Evolutionary conservation across 2,888 invertebrate species (phyloP).

Genomic region (Ophion ventricosus): DNA sequence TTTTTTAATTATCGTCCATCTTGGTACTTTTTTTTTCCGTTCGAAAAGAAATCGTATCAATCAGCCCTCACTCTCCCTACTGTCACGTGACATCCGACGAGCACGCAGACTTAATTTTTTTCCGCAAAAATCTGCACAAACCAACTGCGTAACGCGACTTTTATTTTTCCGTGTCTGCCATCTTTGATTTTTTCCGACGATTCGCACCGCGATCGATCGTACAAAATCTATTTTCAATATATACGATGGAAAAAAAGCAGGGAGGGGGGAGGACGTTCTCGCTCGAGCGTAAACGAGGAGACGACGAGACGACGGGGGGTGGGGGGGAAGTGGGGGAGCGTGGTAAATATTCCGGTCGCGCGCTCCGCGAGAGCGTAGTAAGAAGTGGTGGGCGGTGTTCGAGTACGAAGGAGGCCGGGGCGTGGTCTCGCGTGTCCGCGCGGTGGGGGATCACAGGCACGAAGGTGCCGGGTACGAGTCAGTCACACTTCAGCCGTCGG

Average conservation of each 20-base stretch:
- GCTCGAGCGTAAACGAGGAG: background rate
- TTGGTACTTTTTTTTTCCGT: too few relatives aligned
- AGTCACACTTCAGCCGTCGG: constrained; percentile 78
- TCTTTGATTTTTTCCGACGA: constrained; percentile 3
- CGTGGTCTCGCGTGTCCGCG: constrained; percentile 36
- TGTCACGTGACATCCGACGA: background rate
- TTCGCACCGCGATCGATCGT: constrained; percentile 17
- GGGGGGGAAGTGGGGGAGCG: constrained; percentile 1
- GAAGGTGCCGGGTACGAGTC: constrained; percentile 67
- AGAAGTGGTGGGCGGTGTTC: too few relatives aligned
- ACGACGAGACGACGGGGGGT: too few relatives aligned
- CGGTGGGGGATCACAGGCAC: constrained; percentile 67
- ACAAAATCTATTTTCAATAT: constrained; percentile 2
- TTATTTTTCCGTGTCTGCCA: background rate
- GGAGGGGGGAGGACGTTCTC: background rate
- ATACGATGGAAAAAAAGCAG: background rate
- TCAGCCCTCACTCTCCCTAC: too few relatives aligned
- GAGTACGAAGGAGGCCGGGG: too few relatives aligned
- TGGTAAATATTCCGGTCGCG: background rate
- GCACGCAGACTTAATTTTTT: background rate
- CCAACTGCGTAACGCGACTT: background rate
- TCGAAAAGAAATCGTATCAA: too few relatives aligned
- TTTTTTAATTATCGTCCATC: too few relatives aligned
- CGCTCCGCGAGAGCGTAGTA: too few relatives aligned
- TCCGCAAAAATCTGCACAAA: background rate